Conservation (phyloP, 2,797 vertebrate genomes). For the Periparus ater region DNA sequence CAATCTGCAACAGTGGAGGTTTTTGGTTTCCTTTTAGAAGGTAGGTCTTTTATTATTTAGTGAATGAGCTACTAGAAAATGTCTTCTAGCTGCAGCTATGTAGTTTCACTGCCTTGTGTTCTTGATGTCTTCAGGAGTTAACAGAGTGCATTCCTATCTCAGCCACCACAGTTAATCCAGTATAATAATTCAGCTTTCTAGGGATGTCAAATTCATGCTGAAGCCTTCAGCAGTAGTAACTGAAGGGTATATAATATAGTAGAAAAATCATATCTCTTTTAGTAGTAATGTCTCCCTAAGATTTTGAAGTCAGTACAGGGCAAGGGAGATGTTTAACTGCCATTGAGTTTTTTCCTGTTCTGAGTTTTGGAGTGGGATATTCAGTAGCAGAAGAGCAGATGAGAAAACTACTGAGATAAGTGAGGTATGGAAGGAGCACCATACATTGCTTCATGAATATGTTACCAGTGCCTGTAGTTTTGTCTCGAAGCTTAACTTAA, state of each 20-base stretch:
- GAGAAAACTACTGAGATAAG: background rate
- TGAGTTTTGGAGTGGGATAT: background rate
- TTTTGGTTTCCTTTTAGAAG: background rate
- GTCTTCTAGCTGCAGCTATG: background rate
- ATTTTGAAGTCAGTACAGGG: background rate
- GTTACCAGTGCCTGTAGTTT: background rate
- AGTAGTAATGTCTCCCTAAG: background rate
- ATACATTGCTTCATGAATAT: accelerated
- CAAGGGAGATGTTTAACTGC: background rate
- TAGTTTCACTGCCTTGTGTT: background rate
- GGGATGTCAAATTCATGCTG: background rate
- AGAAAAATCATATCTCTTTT: background rate
- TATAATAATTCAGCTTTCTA: background rate
- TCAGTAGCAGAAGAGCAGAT: background rate
- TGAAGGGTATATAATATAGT: background rate
- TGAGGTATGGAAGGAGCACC: background rate
- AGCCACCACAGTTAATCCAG: background rate
- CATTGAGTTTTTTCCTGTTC: background rate
- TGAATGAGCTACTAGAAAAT: background rate
- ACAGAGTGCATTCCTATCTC: background rate
- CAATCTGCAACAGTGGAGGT: background rate
- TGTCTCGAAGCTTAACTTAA: background rate
- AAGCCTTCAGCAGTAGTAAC: background rate
- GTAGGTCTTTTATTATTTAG: background rate
- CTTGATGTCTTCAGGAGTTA: background rate